Evolutionary conservation across 2,797 vertebrate species (phyloP).

Genomic region (Clangula hyemalis): DNA sequence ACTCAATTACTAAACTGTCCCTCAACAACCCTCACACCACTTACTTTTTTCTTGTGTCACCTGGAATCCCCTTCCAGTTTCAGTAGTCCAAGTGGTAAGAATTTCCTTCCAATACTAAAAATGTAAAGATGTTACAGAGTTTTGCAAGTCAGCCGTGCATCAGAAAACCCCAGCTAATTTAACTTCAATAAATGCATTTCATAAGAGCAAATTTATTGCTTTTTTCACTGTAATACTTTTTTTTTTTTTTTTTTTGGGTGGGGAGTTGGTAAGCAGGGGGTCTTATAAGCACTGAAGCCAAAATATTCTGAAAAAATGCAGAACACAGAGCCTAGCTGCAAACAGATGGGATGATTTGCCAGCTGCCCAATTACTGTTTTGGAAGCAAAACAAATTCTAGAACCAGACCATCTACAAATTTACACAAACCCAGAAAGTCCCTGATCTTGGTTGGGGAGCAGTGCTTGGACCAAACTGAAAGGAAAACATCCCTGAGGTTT

Average conservation of each 20-base stretch:
- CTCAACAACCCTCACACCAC: too few relatives aligned
- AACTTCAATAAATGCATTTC: background rate
- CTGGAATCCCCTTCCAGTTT: background rate
- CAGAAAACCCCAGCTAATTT: background rate
- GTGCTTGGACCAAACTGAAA: background rate
- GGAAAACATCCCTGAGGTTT: background rate
- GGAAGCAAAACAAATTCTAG: background rate
- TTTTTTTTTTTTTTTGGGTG: background rate
- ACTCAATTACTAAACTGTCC: background rate
- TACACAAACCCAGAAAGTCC: background rate
- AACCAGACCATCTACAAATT: background rate
- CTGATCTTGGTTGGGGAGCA: accelerated
- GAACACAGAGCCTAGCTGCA: background rate
- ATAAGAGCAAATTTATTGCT: background rate
- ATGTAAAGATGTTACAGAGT: background rate
- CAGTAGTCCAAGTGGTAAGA: slow-evolving; percentile 10
- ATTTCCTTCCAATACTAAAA: background rate
- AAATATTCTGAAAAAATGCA: background rate
- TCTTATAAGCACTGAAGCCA: background rate
- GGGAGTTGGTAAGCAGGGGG: background rate
- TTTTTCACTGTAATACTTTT: background rate
- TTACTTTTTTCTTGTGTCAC: background rate
- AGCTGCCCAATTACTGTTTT: background rate
- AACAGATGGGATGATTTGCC: background rate
- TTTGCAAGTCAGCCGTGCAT: slow-evolving; percentile 15